Percentiles rank a stretch among this genome's conserved stretches.
Conservation (phyloP, 1,140 invertebrate genomes). For the Hylaeus volcanicus region DNA sequence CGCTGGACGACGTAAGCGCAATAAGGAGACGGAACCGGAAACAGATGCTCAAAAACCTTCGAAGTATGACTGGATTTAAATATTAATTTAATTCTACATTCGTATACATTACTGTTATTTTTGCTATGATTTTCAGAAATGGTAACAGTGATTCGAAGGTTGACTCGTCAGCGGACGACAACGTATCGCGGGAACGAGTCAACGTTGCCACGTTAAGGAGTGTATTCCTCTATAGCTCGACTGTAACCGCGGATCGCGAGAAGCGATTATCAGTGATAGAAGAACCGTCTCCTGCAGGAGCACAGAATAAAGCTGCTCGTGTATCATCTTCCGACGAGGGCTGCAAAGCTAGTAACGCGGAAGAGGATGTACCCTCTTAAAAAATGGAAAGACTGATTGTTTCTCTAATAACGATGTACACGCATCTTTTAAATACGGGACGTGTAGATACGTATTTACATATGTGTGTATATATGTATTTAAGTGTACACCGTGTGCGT, state of each 20-base stretch:
- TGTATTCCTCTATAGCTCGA: constrained; percentile 74
- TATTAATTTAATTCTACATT: background rate
- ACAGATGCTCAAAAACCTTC: constrained; percentile 60
- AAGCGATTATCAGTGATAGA: constrained; percentile 76
- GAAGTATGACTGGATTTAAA: constrained; percentile 46
- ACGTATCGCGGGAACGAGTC: constrained; percentile 66
- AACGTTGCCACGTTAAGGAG: constrained; percentile 74
- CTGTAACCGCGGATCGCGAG: constrained; percentile 67
- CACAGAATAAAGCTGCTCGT: constrained; percentile 42
- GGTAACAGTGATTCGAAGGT: constrained; percentile 64
- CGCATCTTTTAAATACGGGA: constrained; percentile 51
- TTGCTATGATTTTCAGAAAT: constrained; percentile 56
- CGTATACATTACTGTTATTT: constrained; percentile 5
- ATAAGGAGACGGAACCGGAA: constrained; percentile 74
- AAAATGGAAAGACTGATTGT: constrained; percentile 57
- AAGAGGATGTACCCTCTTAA: constrained; percentile 55
- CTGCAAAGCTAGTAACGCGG: constrained; percentile 44
- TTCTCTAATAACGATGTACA: constrained; percentile 44
- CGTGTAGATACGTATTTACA: constrained; percentile 61
- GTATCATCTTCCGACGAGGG: constrained; percentile 34
- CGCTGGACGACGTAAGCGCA: constrained; percentile 70
- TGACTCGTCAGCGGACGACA: constrained; percentile 60
- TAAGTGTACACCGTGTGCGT: constrained; percentile 54
- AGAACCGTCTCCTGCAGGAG: constrained; percentile 65
- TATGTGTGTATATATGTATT: constrained; percentile 65